phyloP scores from a whole-genome alignment of 2,113 vertebrate species.

The Ia io region DNA sequence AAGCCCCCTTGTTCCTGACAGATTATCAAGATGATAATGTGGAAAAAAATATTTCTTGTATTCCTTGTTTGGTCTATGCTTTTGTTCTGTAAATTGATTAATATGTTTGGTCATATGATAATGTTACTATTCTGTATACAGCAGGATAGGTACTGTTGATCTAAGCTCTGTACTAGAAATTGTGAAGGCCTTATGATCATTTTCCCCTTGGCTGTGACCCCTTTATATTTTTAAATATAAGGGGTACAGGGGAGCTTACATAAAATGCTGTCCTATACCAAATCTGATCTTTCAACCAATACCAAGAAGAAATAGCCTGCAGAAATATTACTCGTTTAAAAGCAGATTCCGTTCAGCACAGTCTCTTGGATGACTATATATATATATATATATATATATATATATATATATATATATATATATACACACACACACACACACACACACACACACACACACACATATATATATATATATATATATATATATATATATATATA shows the following conservation, averaged over 20 bases:
- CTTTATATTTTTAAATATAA: neutral
- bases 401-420: too few species aligned
- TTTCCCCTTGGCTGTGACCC: neutral
- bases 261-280: neutral
- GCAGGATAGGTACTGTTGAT: accelerated
- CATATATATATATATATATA: too few species aligned
- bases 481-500: too few species aligned
- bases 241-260: accelerated
- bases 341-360: neutral
- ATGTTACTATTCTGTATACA: neutral
- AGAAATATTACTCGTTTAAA: neutral
- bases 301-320: neutral
- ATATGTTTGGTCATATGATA: neutral
- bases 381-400: too few species aligned
- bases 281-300: neutral
- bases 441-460: too few species aligned
- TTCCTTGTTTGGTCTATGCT: neutral
- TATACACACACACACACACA: too few species aligned
- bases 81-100: neutral
- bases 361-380: neutral
- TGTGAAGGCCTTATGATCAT: neutral
- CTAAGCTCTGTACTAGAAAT: neutral
- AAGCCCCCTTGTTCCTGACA: neutral
- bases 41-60: neutral
- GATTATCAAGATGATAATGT: neutral